Evolutionary conservation across 30 jellyfish, hydroid and myxozoan species (phyloP), one percentile per base, ranked within the genome.

Genomic region (Hydractinia echinata): DNA sequence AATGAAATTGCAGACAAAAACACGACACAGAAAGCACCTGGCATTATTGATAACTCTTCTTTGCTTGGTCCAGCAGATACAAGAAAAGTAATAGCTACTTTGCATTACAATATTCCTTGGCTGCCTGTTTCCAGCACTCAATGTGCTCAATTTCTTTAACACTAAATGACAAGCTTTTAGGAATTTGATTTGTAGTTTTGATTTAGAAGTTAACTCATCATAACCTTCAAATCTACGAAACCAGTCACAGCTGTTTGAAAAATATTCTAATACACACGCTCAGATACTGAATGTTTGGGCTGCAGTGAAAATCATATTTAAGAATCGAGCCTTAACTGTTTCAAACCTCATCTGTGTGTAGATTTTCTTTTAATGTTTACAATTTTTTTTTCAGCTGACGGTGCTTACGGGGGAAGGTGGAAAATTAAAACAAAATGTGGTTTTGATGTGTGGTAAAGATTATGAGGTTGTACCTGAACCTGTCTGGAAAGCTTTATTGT

Each of bases 351-450:
- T 64, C 2, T 51, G 10, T 64, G 74, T 64, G 1, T 6, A 13
- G 74, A 7, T 1, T 13, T 51, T 6, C n/a, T n/a, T n/a, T 19
- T 5, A 20, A n/a, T 76, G 8, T 15, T 8, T 5, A 54, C 4
- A 6, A 10, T 8, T 6, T 10, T 80, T 1, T 67, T 54, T 68
- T 68, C 58, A 92, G 87, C 67, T 87, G 3, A 54, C 82, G 18
- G 85, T 79, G 71, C 67, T 92, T 19, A 92, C 98, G 48, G 98
- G 98, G 1, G 98, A 92, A 67, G 98, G 98, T 54, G 98, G 98
- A 9, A 73, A 81, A 49, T 77, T 92, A 51, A 92, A 83, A 61
- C 77, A 88, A 50, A 81, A 82, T 58, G 52, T 56, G 13, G 19
- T 72, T 5, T 67, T 92, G 44, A 67, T 87, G 15, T 56, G 66